A percentile compares a stretch with the other conserved stretches of the same genome.
Evolutionary conservation across 2,888 invertebrate genomes (phyloP).

Genomic region (Lapara coniferarum): DNA sequence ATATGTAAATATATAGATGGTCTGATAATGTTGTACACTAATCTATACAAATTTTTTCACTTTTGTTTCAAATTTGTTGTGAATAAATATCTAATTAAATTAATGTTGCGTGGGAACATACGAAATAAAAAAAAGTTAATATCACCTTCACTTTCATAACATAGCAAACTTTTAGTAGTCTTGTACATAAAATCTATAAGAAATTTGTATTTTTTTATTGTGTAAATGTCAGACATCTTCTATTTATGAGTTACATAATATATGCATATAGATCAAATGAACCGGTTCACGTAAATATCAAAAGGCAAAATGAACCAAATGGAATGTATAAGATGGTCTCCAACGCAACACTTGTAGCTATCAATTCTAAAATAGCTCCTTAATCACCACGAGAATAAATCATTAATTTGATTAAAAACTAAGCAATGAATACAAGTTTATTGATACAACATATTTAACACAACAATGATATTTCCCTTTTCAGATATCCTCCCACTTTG

Average conservation of each 20-base stretch:
- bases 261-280: slow-evolving; percentile 23
- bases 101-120: neutral
- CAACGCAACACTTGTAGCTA: neutral
- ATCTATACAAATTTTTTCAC: no score
- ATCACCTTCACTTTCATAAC: neutral
- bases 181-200: neutral
- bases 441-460: neutral
- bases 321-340: neutral
- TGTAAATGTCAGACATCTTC: slow-evolving; percentile 1
- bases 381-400: neutral
- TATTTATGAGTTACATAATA: slow-evolving; percentile 10
- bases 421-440: neutral
- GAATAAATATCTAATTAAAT: neutral
- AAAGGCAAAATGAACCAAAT: neutral
- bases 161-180: neutral
- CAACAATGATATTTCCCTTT: neutral
- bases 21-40: no score
- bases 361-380: neutral
- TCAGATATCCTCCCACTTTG: slow-evolving; percentile 67
- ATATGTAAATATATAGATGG: no score
- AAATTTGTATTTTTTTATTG: slow-evolving; percentile 7
- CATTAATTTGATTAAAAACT: neutral
- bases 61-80: no score
- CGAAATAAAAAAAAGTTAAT: neutral
- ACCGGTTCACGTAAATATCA: slow-evolving; percentile 5